A percentile compares a stretch with the other conserved stretches of the same genome.
Conservation (phyloP, 2,113 vertebrate genomes). For the Herpetotheres cachinnans region DNA sequence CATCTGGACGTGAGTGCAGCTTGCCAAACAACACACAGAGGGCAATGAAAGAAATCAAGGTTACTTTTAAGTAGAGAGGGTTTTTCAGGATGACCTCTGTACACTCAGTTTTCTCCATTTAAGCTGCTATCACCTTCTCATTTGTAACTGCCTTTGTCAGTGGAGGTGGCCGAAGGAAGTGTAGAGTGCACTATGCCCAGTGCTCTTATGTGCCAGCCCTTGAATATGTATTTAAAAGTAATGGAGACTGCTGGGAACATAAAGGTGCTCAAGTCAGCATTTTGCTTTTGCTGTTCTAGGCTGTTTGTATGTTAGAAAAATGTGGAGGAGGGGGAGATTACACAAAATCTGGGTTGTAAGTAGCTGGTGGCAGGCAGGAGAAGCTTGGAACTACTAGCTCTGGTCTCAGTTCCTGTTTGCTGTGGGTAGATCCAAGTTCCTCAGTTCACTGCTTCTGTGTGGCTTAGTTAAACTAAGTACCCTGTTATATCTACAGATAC, state of each 20-base stretch:
- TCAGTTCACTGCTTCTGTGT: background rate
- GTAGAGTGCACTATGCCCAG: background rate
- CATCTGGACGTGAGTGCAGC: constrained; percentile 14
- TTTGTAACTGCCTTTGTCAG: background rate
- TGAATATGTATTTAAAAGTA: background rate
- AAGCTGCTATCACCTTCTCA: background rate
- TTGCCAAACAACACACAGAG: background rate
- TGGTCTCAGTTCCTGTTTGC: background rate
- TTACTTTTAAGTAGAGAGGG: background rate
- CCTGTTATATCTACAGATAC: background rate
- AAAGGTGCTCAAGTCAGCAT: background rate
- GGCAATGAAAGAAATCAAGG: background rate
- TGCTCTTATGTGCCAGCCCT: background rate
- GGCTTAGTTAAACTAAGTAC: background rate
- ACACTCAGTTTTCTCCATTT: background rate
- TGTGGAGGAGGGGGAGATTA: background rate
- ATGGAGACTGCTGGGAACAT: background rate
- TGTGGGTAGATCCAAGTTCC: background rate
- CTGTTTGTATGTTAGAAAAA: background rate
- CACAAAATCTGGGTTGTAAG: background rate
- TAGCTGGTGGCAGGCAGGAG: background rate
- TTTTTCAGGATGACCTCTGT: background rate
- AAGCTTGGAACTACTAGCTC: background rate
- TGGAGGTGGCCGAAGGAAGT: background rate
- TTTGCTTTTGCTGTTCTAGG: background rate